Evolutionary conservation across 2,888 invertebrate genomes (phyloP), one percentile per base, ranked within the genome.

Genomic region (Phalera bucephala): DNA sequence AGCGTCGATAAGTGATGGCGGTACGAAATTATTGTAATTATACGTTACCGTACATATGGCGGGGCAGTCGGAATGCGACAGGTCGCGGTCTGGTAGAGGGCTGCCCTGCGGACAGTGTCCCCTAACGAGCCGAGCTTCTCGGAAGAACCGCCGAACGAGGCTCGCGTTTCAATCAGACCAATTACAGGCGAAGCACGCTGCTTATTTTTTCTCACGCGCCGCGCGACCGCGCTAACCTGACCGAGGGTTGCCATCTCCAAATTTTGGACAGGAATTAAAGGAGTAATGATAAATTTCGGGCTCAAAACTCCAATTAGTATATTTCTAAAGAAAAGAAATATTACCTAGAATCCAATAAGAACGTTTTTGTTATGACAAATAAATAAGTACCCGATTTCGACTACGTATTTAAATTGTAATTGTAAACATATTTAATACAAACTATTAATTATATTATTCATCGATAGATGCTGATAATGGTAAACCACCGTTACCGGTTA

Each of bases 161-260:
- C 70, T 73, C 80, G 83, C 84, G 80, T 82, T 86, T 85, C 86
- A 87, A 89, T 88, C 84, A 84, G 77, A 72, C 87, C 87, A 86
- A 88, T 88, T 88, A 88, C 83, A 79, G 80, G 40, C 70, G 66
- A 69, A 72, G 68, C 78, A 69, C 61, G 76, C 72, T 63, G 72
- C 69, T 74, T 72, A 77, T 77, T 80, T 76, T 83, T 84, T 82
- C 81, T 78, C 83, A 81, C 70, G 70, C 59, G 48, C 45, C 36
- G 29, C 48, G 21, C 45, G 56, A 32, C 40, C 56, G 51, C 55
- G 33, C 40, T 48, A 29, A 36, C 38, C 47, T 52, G 62, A 63
- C 61, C 63, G 15, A 28, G 15, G 28, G 28, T 9, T 28, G 28
- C 4, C 15, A 6, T 15, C 10, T 15, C 10, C 20, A 15, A 4